Evolutionary conservation across 2,888 invertebrate species (phyloP), one percentile per base, ranked within the genome.

Genomic region (Philonicus albiceps): DNA sequence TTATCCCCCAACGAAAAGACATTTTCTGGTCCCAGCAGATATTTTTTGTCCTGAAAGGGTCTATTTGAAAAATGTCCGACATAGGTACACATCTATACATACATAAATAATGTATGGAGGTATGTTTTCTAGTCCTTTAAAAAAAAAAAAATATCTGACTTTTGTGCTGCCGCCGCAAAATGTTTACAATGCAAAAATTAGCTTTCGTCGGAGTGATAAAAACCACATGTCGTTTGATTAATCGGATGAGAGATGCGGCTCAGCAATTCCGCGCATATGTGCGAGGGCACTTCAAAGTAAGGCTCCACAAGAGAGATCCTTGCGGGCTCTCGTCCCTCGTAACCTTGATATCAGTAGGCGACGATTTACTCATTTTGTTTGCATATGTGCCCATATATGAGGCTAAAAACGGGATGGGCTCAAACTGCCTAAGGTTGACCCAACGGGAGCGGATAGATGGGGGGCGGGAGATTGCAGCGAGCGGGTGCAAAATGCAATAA

Each of bases 181-280:
- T 76, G 76, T 37, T 76, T 37, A 37, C 34, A 76, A 37, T 76
- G 76, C 76, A 76, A 76, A 76, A 76, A 76, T 76, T 76, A 76
- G 40, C 76, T 76, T 76, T 76, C 76, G 37, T 76, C 37, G 19
- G 34, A 31, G 76, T 76, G 76, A 76, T 76, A 76, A 76, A 76
- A 37, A 37, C 76, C 76, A 76, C 76, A 76, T 76, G 76, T 37
- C 76, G 76, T 76, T 76, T 76, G 76, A 76, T 76, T 76, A 76
- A 76, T 76, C 76, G 76, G 40, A 76, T 34, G 40, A 76, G 76
- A 76, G 37, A 76, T 76, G 43, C 37, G 75, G 76, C 34, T 40
- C 76, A 76, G 76, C 40, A 37, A 76, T 76, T 76, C 40, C 22
- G 76, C 40, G 22, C 76, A 76, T 22, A 76, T 76, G 76, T 34